Conservation (phyloP, 2,797 vertebrate species). For the Limosa lapponica region DNA sequence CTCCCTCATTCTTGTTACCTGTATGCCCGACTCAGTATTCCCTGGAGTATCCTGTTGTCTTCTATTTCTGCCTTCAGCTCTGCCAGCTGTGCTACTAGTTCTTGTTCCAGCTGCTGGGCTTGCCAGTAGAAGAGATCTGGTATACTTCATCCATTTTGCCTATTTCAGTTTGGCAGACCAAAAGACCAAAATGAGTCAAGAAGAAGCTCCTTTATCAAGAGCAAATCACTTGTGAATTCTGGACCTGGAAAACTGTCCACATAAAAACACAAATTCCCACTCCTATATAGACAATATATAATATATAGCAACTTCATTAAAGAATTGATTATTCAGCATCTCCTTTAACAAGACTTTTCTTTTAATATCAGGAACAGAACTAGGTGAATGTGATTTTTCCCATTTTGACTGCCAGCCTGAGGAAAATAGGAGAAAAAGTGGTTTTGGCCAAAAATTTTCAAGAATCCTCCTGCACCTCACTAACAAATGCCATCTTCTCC, state of each 20-base stretch:
- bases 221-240: not conserved
- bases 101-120: conserved; percentile 79
- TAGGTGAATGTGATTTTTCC: not conserved
- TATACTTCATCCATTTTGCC: conserved; percentile 70
- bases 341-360: not conserved
- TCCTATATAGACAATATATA: not conserved
- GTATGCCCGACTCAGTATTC: conserved; percentile 1
- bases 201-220: not conserved
- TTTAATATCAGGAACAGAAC: not conserved
- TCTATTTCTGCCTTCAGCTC: conserved; percentile 77
- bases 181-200: not conserved
- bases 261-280: not conserved
- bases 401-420: not conserved
- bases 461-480: not conserved
- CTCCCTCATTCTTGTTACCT: conserved; percentile 68
- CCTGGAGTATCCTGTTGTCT: conserved; percentile 49
- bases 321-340: not conserved
- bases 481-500: not conserved
- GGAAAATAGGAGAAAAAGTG: not conserved
- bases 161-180: not conserved
- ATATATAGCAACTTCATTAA: not conserved
- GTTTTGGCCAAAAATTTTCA: not conserved
- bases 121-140: conserved; percentile 77
- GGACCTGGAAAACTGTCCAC: not conserved
- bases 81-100: conserved; percentile 71